Evolutionary conservation across 2,113 vertebrate genomes (phyloP).

Genomic region (Alces alces): DNA sequence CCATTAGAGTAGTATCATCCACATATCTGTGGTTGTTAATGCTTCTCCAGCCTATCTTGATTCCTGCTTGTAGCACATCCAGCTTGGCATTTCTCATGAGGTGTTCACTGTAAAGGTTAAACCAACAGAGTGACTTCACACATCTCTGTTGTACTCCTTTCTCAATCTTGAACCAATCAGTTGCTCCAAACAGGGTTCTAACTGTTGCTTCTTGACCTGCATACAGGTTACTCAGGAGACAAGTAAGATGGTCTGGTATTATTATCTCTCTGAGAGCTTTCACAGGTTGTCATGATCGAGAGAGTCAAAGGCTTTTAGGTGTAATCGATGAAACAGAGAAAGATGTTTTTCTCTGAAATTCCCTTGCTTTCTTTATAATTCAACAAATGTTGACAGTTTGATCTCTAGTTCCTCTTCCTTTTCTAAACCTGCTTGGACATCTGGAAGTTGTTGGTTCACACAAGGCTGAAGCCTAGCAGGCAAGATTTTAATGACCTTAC

Average conservation of each 20-base stretch:
- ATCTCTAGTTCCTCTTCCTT: neutral
- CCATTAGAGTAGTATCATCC: neutral
- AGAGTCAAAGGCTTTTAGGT: neutral
- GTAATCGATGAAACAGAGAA: neutral
- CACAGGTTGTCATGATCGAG: fast-evolving
- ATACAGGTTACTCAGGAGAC: neutral
- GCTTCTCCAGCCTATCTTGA: neutral
- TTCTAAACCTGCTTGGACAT: neutral
- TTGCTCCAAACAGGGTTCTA: neutral
- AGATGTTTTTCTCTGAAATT: neutral
- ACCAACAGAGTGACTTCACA: neutral
- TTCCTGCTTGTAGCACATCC: neutral
- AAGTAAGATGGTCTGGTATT: neutral
- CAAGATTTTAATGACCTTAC: neutral
- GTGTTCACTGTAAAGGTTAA: neutral
- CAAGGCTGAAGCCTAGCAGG: neutral
- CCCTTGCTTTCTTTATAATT: neutral
- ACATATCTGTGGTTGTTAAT: neutral
- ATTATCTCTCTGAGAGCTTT: neutral
- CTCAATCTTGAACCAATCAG: neutral
- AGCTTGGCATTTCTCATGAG: neutral
- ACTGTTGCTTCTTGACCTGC: neutral
- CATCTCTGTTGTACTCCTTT: neutral
- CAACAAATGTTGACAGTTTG: neutral
- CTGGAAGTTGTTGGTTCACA: neutral